These are phyloP conservation scores for Pachyramphus minor DNA, from an alignment of 2,113 vertebrate species.

Conservation along the genomic window DNA sequence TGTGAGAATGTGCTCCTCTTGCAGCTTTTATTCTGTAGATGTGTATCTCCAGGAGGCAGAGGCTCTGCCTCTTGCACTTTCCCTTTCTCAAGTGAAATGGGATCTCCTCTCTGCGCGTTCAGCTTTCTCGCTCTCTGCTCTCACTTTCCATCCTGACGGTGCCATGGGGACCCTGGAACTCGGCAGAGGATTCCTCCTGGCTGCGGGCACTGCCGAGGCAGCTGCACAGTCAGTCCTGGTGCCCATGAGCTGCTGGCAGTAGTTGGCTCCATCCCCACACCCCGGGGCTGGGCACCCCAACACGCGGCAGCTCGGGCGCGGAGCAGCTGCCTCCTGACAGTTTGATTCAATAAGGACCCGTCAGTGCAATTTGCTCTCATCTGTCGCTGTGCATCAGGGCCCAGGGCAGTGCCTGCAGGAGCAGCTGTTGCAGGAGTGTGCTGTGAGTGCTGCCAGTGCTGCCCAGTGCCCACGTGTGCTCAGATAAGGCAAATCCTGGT, in stretches of 20 bases:
- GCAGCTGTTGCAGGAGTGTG: neutral
- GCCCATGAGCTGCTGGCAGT: neutral
- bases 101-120: neutral
- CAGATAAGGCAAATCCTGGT: neutral
- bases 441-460: neutral
- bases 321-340: neutral
- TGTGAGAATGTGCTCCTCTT: neutral
- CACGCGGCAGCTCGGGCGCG: fast-evolving
- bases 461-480: neutral
- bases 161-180: neutral
- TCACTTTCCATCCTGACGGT: neutral
- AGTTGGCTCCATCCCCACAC: neutral
- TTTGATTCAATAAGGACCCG: neutral
- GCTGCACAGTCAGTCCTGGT: neutral
- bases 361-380: neutral
- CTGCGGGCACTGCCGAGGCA: fast-evolving
- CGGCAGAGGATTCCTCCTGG: fast-evolving
- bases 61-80: neutral
- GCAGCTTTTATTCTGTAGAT: neutral
- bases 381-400: neutral
- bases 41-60: fast-evolving
- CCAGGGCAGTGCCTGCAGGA: neutral
- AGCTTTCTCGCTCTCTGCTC: neutral
- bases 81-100: neutral
- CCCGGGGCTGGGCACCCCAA: neutral